A percentile compares a stretch with the other conserved stretches of the same genome.
These are phyloP conservation scores for Mirounga angustirostris DNA, from an alignment of 2,113 vertebrate genomes.

Conservation along the genomic window DNA sequence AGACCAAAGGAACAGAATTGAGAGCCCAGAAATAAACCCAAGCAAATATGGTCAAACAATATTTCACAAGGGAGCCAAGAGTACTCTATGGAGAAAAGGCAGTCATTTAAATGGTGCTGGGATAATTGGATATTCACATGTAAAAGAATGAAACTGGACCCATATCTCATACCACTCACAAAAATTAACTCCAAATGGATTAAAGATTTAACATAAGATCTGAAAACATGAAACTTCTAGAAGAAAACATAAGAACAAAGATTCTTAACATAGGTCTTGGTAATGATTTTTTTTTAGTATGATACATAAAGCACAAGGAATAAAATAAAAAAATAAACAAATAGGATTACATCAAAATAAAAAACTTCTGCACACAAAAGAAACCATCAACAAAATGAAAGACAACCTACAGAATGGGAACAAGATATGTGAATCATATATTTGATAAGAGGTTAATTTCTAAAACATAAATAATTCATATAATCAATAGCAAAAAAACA, in stretches of 20 bases:
- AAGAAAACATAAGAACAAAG: background rate
- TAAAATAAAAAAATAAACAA: background rate
- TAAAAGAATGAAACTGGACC: background rate
- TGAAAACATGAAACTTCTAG: background rate
- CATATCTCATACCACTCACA: background rate
- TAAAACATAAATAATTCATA: background rate
- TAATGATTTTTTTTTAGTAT: background rate
- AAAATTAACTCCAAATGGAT: background rate
- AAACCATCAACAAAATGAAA: background rate
- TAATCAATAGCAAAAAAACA: background rate
- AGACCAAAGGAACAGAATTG: background rate
- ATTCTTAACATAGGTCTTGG: background rate
- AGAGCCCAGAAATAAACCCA: background rate
- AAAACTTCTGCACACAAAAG: background rate
- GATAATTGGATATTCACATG: background rate
- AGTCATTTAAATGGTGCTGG: background rate
- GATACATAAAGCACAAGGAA: background rate
- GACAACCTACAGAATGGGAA: background rate
- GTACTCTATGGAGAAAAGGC: background rate
- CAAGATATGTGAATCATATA: background rate
- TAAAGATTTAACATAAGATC: background rate
- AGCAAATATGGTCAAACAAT: background rate
- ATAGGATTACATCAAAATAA: background rate
- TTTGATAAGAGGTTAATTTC: background rate
- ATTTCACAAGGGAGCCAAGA: background rate